Percentiles rank a stretch among this genome's conserved stretches.
Evolutionary conservation across 2,797 vertebrate species (phyloP).

Genomic region (Alfaro cultratus): DNA sequence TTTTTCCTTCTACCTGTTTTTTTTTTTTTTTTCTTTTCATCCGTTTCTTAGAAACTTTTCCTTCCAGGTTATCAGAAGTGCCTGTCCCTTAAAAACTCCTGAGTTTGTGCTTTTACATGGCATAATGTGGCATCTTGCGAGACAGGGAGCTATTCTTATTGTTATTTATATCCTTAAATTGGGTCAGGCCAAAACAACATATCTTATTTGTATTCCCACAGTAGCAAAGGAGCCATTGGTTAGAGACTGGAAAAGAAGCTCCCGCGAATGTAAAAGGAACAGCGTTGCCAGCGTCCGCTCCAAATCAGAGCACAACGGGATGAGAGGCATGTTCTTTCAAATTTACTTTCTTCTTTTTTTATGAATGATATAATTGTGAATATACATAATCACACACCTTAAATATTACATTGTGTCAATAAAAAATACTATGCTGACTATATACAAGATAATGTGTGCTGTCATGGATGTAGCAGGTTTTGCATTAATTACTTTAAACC

Average conservation of each 20-base stretch:
- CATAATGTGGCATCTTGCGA: constrained; percentile 44
- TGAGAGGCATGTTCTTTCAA: constrained; percentile 63
- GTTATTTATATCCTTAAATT: constrained; percentile 80
- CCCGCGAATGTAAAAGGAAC: constrained; percentile 66
- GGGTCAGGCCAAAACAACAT: constrained; percentile 77
- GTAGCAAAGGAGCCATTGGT: constrained; percentile 62
- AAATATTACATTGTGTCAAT: not conserved
- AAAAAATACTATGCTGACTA: not conserved
- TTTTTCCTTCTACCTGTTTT: not conserved
- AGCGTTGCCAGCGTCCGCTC: constrained; percentile 64
- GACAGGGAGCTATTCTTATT: constrained; percentile 64
- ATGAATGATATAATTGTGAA: not conserved
- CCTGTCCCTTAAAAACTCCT: constrained; percentile 46
- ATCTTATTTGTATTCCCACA: constrained; percentile 76
- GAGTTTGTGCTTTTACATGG: constrained; percentile 52
- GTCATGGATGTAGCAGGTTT: not conserved
- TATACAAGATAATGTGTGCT: not conserved
- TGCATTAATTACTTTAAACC: not conserved
- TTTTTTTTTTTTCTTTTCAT: not conserved
- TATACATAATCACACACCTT: not conserved
- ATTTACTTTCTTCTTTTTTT: not conserved
- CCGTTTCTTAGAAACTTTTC: constrained; percentile 71
- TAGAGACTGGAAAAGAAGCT: constrained; percentile 67
- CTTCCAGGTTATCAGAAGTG: constrained; percentile 10
- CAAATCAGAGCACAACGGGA: constrained; percentile 35